phyloP scores from a whole-genome alignment of 2,113 vertebrate genomes.

The Chroicocephalus ridibundus region DNA sequence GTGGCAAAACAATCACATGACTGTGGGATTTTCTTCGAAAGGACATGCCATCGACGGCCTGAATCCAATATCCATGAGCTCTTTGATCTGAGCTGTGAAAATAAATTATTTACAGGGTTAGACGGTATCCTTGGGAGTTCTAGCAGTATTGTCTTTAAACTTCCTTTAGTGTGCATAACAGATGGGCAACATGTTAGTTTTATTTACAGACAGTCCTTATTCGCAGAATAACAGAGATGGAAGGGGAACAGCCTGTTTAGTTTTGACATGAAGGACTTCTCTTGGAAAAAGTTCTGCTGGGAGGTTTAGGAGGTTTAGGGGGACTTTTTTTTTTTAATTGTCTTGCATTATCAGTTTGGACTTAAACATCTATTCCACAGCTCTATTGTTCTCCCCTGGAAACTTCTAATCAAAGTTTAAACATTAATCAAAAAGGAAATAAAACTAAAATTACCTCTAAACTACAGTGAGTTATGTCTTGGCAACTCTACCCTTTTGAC shows the following conservation, averaged over 20 bases:
- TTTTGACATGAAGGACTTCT: conserved; percentile 4
- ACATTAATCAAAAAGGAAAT: conserved; percentile 54
- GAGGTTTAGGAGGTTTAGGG: not conserved
- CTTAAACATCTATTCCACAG: not conserved
- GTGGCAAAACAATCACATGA: not conserved
- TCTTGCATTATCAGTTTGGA: conserved; percentile 5
- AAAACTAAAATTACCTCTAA: not conserved
- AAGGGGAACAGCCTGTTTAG: not conserved
- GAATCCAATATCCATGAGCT: not conserved
- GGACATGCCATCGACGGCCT: accelerated
- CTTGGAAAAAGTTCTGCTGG: conserved; percentile 13
- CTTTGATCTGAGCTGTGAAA: conserved; percentile 49
- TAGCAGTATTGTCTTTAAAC: conserved; percentile 4
- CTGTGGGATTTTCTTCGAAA: not conserved
- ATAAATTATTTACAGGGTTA: conserved; percentile 17
- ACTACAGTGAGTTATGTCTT: not conserved
- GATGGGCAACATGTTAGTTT: not conserved
- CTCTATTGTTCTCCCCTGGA: conserved; percentile 49
- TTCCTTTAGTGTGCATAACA: conserved; percentile 2
- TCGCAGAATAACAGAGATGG: not conserved
- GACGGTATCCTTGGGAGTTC: conserved; percentile 20
- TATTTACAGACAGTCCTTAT: not conserved
- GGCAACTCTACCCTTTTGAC: conserved; percentile 18
- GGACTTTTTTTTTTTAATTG: not conserved
- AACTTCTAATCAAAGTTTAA: conserved; percentile 49